phyloP scores from a whole-genome alignment of 2,797 vertebrate genomes.

The Siniperca scherzeri region DNA sequence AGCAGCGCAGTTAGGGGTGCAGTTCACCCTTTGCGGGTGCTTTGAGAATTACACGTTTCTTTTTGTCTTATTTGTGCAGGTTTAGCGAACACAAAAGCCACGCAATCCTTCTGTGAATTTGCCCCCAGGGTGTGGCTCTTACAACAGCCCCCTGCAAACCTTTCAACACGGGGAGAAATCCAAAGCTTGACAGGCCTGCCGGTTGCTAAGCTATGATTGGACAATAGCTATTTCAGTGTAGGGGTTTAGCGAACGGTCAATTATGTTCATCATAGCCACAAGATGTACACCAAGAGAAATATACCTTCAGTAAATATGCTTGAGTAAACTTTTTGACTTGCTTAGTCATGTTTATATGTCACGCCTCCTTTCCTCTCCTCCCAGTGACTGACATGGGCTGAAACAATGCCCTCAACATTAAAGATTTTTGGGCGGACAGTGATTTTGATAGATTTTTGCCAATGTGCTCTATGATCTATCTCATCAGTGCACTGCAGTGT shows the following conservation, averaged over 20 bases:
- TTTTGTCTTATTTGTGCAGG: too few species aligned
- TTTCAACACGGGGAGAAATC: neutral
- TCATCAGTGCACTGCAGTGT: neutral
- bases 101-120: too few species aligned
- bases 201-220: neutral
- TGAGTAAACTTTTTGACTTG: neutral
- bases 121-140: neutral
- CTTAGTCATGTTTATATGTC: neutral
- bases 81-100: too few species aligned
- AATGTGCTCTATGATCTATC: neutral
- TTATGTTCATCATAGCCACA: neutral
- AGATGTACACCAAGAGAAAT: neutral
- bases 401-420: too few species aligned
- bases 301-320: neutral
- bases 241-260: neutral
- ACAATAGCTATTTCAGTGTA: neutral
- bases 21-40: too few species aligned
- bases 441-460: slow-evolving; percentile 5
- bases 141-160: neutral
- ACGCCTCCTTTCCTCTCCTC: too few species aligned
- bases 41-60: too few species aligned
- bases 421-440: neutral
- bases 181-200: neutral
- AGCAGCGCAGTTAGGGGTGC: too few species aligned
- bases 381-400: too few species aligned